A percentile compares a stretch with the other conserved stretches of the same genome.
phyloP scores from a whole-genome alignment of 1,140 invertebrate species.

The Hyposmocoma kahamanoa region DNA sequence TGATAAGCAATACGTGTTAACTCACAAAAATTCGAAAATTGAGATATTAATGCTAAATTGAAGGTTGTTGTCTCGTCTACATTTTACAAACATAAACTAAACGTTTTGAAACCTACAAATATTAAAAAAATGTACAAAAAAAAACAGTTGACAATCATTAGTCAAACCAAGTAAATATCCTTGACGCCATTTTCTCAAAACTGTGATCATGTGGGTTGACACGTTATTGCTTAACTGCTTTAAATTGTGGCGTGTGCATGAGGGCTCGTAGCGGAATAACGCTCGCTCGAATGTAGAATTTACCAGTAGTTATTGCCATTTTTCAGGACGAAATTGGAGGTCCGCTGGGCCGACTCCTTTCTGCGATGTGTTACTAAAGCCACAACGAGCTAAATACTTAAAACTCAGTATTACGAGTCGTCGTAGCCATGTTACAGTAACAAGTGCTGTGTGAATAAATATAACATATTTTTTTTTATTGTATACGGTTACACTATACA shows the following conservation, averaged over 20 bases:
- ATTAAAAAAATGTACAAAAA: too few species aligned
- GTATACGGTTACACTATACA: slow-evolving; percentile 34
- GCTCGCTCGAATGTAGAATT: slow-evolving; percentile 31
- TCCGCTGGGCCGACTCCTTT: slow-evolving; percentile 74
- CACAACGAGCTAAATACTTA: slow-evolving; percentile 25
- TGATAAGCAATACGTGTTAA: too few species aligned
- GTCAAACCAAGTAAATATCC: too few species aligned
- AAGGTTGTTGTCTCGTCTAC: too few species aligned
- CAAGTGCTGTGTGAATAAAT: slow-evolving; percentile 36
- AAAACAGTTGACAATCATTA: too few species aligned
- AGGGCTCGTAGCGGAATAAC: slow-evolving; percentile 21
- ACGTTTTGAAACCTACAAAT: too few species aligned
- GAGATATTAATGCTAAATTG: too few species aligned
- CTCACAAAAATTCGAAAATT: too few species aligned
- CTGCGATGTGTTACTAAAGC: slow-evolving; percentile 75
- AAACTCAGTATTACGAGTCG: slow-evolving; percentile 40
- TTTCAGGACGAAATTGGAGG: slow-evolving; percentile 73
- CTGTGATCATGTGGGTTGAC: too few species aligned
- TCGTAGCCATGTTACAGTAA: slow-evolving; percentile 26
- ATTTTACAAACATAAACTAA: too few species aligned
- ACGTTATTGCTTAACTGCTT: too few species aligned
- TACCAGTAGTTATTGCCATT: slow-evolving; percentile 54
- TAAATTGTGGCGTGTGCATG: slow-evolving; percentile 38
- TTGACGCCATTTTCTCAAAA: too few species aligned
- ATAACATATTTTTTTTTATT: slow-evolving; percentile 23